These are phyloP conservation scores for Rhopalosiphum nymphaeae DNA, from an alignment of 2,888 invertebrate species.

Conservation along the genomic window DNA sequence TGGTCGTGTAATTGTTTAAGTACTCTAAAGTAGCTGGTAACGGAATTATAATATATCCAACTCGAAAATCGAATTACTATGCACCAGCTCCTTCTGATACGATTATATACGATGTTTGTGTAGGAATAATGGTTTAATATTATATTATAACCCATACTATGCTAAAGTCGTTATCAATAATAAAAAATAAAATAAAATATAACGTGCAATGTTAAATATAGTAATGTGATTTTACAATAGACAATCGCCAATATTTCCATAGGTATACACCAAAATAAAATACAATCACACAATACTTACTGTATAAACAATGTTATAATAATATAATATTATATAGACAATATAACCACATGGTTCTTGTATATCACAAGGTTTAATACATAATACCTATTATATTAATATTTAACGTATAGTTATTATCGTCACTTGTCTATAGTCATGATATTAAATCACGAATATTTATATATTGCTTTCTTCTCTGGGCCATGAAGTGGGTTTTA, in stretches of 20 bases:
- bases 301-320: not conserved
- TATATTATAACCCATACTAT: not conserved
- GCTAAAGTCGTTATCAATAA: not conserved
- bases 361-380: not conserved
- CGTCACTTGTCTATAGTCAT: not conserved
- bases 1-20: constrained; percentile 22
- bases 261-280: not conserved
- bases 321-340: not conserved
- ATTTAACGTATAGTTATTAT: not conserved
- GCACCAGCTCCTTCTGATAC: not conserved
- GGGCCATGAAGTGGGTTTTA: not conserved
- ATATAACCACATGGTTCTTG: not conserved
- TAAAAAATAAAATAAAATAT: not conserved
- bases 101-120: not conserved
- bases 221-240: not conserved
- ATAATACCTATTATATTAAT: not conserved
- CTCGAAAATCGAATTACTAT: not conserved
- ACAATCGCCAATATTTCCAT: not conserved
- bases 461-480: not conserved
- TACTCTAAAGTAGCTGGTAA: constrained; percentile 20
- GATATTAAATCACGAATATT: not conserved
- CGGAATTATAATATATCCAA: constrained; percentile 5
- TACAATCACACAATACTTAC: not conserved
- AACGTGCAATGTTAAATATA: not conserved
- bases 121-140: not conserved